phyloP scores from a whole-genome alignment of 2,888 invertebrate species.

The Melanotus villosus region DNA sequence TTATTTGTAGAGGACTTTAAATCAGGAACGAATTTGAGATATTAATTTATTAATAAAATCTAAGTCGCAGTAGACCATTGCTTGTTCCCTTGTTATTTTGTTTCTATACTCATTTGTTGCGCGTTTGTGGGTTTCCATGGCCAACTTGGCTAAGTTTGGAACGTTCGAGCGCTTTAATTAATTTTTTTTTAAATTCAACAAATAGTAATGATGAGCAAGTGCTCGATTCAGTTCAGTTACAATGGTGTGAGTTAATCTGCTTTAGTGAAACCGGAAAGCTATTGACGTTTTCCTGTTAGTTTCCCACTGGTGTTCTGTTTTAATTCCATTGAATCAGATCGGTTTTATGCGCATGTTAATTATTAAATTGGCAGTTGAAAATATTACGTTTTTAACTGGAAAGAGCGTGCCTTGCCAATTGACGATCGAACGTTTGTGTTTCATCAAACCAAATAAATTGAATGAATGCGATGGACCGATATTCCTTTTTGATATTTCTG shows the following conservation, averaged over 20 bases:
- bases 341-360: neutral
- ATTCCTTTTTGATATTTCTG: neutral
- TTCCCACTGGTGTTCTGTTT: neutral
- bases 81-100: no score
- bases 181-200: no score
- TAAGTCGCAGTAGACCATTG: no score
- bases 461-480: neutral
- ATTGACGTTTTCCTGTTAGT: conserved; percentile 15
- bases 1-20: conserved; percentile 18
- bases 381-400: neutral
- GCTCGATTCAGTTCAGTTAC: neutral
- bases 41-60: no score
- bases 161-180: no score
- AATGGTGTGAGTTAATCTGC: neutral
- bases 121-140: no score
- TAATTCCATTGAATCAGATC: conserved; percentile 2
- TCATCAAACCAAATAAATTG: neutral
- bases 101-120: no score
- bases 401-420: neutral
- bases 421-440: neutral
- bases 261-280: neutral
- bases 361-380: neutral
- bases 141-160: no score
- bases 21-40: conserved; percentile 1
- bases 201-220: no score